Conservation (phyloP, 2,888 invertebrate genomes). For the Priocnemis perturbator region DNA sequence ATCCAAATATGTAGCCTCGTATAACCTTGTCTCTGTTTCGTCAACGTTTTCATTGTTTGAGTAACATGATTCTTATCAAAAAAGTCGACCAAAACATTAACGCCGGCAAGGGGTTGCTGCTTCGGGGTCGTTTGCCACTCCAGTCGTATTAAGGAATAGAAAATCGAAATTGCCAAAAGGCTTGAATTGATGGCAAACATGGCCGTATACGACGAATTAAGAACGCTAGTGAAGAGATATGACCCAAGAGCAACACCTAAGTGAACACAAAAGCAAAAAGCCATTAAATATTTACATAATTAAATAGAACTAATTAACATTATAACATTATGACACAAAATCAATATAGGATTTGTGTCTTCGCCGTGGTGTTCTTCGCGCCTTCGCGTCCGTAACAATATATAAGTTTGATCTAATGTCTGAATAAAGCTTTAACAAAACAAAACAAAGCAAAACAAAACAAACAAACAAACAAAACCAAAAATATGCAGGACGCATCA, state of each 20-base stretch:
- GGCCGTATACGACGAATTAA: conserved; percentile 81
- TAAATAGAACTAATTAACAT: no score
- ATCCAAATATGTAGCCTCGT: conserved; percentile 81
- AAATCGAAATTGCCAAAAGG: conserved; percentile 79
- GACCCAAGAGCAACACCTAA: conserved; percentile 78
- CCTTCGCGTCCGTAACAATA: no score
- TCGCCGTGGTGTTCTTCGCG: no score
- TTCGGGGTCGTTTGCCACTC: conserved; percentile 83
- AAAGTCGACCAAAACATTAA: conserved; percentile 81
- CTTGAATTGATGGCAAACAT: conserved; percentile 85
- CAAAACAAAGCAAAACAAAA: no score
- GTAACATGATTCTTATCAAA: conserved; percentile 83
- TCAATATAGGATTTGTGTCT: no score
- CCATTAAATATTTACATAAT: no score
- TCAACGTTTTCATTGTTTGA: conserved; percentile 80
- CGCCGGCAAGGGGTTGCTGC: conserved; percentile 79
- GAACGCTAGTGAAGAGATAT: conserved; percentile 79
- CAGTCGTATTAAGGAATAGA: conserved; percentile 81
- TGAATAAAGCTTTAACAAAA: no score
- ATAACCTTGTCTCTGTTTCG: conserved; percentile 78
- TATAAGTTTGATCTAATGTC: no score
- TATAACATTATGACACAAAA: no score
- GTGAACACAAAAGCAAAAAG: not conserved
- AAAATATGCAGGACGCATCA: no score
- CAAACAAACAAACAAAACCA: no score